Evolutionary conservation across 2,113 vertebrate genomes (phyloP).

Genomic region (Urocitellus parryii): DNA sequence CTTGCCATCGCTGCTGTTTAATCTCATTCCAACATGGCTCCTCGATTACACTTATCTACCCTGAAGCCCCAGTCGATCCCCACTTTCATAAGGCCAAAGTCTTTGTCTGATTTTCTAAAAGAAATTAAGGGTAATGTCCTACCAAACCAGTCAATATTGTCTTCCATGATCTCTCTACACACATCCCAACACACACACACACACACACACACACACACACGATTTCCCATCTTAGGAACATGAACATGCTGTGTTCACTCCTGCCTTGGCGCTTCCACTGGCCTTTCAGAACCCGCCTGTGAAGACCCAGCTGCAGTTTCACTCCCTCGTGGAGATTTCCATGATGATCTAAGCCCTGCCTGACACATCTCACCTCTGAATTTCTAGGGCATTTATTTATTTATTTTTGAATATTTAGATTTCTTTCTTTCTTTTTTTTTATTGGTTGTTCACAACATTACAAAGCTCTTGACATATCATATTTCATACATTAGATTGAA

Average conservation of each 20-base stretch:
- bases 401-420: too few species aligned
- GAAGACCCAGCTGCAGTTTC: background rate
- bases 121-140: background rate
- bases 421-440: too few species aligned
- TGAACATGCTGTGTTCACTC: background rate
- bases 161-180: background rate
- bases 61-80: too few species aligned
- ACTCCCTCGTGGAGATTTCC: background rate
- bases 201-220: fast-evolving
- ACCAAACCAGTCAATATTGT: background rate
- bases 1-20: too few species aligned
- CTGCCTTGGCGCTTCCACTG: background rate
- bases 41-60: too few species aligned
- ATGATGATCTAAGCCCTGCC: background rate
- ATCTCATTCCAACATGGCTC: background rate
- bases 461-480: too few species aligned
- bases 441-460: too few species aligned
- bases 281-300: background rate
- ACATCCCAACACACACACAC: too few species aligned
- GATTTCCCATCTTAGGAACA: background rate
- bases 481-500: too few species aligned
- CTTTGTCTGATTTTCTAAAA: background rate
- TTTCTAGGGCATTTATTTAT: background rate
- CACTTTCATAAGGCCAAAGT: background rate
- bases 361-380: background rate